These are phyloP conservation scores for Triplophysa bombifrons DNA, from an alignment of 2,797 vertebrate species.

Conservation along the genomic window DNA sequence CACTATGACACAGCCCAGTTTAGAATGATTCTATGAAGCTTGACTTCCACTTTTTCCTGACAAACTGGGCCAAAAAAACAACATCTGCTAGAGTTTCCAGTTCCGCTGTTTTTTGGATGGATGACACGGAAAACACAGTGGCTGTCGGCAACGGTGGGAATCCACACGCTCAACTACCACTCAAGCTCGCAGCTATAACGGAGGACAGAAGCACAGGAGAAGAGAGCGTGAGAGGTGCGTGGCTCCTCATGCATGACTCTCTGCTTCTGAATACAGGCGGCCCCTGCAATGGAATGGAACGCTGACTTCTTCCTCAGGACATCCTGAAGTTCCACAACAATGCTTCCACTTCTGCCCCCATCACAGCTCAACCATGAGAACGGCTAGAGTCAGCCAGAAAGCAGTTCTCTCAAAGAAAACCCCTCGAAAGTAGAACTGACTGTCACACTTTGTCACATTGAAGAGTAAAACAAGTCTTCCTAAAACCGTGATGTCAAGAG, in stretches of 20 bases:
- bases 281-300: conserved; percentile 62
- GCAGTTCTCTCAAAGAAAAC: conserved; percentile 9
- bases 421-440: conserved; percentile 3
- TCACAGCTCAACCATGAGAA: conserved; percentile 74
- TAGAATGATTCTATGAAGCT: neutral
- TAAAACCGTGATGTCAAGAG: neutral
- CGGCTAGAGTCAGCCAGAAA: conserved; percentile 66
- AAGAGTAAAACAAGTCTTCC: neutral
- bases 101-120: conserved; percentile 27
- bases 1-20: conserved; percentile 20
- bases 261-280: conserved; percentile 64
- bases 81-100: conserved; percentile 44
- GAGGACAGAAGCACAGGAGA: conserved; percentile 40
- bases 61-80: conserved; percentile 27
- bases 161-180: conserved; percentile 48
- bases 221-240: conserved; percentile 54
- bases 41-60: conserved; percentile 40
- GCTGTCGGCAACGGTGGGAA: neutral
- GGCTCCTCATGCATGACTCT: conserved; percentile 53
- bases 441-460: neutral
- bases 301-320: conserved; percentile 94
- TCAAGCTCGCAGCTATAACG: conserved; percentile 52
- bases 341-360: conserved; percentile 80
- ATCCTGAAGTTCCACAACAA: conserved; percentile 96
- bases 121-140: neutral